Base-by-base conservation (phyloP, 2,888 invertebrate genomes). In the Drosophila suboccidentalis region DNA sequence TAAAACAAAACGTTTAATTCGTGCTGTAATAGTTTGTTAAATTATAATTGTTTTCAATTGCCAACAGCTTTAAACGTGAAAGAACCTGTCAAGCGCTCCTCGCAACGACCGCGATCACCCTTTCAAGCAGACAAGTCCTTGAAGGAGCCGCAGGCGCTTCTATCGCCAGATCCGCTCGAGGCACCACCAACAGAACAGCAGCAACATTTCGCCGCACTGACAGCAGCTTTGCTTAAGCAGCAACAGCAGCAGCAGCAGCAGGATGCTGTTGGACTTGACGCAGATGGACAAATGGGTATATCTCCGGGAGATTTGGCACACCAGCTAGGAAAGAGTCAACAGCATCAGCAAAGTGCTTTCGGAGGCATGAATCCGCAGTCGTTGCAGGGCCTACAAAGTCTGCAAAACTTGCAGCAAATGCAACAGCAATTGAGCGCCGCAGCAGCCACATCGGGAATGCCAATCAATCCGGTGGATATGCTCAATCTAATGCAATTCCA, bases 401-500 rank as follows among this genome's bases (percentile, higher is more conserved):
- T 92, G 10, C 93, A 92, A 57, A 92, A 86, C 51, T 66, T 92
- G 11, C 92, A 92, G 66, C 90, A 91, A 39, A 83, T 92, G 66
- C 92, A 92, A 53, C 91, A 92, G 36, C 91, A 91, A 41, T 72
- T 92, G 44, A 80, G 74, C 3, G 76, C 80, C 6, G 80, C 82
- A 4, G 78, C 88, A 10, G 78, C 88, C 2, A 76, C 87, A 4
- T 87, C 91, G 26, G 92, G 92, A 80, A 96, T 97, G 11, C 97
- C 97, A 0, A 93, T 97, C 59, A 97, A 96, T 89, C 96, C 97
- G 93, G 97, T 98, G 90, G 94, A 97, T 58, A 97, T 97, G 92
- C 95, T 97, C 74, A 96, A 96, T 89, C 94, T 98, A 77, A 97
- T 96, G 83, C 96, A 97, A 91, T 95, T 98, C 90, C 98, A 97